Evolutionary conservation across 1,140 invertebrate genomes (phyloP).

Genomic region (Callitettix versicolor): DNA sequence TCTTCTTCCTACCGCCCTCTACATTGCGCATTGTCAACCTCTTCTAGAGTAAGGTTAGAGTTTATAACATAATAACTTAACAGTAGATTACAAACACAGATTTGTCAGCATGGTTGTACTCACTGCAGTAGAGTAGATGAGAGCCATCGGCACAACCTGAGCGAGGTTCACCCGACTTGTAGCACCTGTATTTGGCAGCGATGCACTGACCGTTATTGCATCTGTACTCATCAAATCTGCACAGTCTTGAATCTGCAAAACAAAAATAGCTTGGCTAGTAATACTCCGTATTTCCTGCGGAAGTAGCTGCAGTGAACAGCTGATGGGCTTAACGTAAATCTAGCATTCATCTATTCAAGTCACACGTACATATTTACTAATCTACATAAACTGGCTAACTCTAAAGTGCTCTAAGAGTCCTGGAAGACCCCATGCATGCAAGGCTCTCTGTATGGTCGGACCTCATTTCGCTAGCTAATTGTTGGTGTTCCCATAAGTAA

Average conservation of each 20-base stretch:
- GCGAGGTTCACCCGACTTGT: constrained; percentile 22
- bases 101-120: no score
- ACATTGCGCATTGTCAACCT: no score
- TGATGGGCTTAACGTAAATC: background rate
- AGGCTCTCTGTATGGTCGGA: no score
- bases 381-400: background rate
- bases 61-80: no score
- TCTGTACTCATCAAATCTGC: constrained; percentile 27
- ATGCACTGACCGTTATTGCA: constrained; percentile 38
- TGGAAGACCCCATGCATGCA: background rate
- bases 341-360: background rate
- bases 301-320: background rate
- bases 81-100: no score
- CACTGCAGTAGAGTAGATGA: constrained; percentile 36
- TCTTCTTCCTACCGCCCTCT: no score
- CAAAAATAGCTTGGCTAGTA: background rate
- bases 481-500: no score
- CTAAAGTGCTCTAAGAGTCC: background rate
- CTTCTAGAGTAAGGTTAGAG: no score
- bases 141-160: constrained; percentile 36
- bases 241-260: constrained; percentile 15
- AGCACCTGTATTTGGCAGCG: constrained; percentile 28
- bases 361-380: background rate
- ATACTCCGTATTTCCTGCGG: no score
- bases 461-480: no score